A percentile compares a stretch with the other conserved stretches of the same genome.
Evolutionary conservation across 2,797 vertebrate genomes (phyloP).

Genomic region (Ceyx erithaca): DNA sequence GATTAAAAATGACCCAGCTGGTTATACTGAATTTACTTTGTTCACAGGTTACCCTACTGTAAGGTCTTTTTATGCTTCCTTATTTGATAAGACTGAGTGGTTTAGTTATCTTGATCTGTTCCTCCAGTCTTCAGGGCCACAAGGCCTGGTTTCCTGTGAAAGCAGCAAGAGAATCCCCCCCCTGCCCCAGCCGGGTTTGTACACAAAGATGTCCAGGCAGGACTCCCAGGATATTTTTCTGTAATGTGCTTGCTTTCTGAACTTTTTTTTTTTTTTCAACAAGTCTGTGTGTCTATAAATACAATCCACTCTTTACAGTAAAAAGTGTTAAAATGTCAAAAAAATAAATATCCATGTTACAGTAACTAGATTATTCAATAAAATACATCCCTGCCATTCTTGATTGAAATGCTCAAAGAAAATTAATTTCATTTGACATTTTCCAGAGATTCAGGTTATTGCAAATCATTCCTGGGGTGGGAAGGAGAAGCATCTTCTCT

Average conservation of each 20-base stretch:
- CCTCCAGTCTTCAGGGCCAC: constrained; percentile 59
- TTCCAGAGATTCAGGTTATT: constrained; percentile 88
- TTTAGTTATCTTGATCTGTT: constrained; percentile 64
- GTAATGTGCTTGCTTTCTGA: constrained; percentile 66
- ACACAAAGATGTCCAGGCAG: constrained; percentile 56
- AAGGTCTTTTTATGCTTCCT: constrained; percentile 49
- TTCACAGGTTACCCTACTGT: constrained; percentile 59
- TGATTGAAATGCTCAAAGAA: constrained; percentile 87
- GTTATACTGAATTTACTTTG: constrained; percentile 52
- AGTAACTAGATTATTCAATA: constrained; percentile 93
- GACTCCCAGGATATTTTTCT: constrained; percentile 66
- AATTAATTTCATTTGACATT: constrained; percentile 82
- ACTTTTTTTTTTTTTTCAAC: constrained; percentile 73
- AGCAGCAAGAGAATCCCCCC: constrained; percentile 73
- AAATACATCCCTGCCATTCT: constrained; percentile 97
- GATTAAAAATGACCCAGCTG: constrained; percentile 65
- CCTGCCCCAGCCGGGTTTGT: not conserved
- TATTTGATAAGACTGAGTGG: constrained; percentile 46
- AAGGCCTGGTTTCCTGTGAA: constrained; percentile 77
- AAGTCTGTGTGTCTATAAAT: constrained; percentile 76
- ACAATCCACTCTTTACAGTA: constrained; percentile 84
- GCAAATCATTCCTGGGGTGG: constrained; percentile 86
- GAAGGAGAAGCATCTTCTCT: constrained; percentile 73
- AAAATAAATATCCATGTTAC: constrained; percentile 97
- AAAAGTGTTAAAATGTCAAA: constrained; percentile 90